Conservation (phyloP, 2,888 invertebrate species). For the Falcaria lacertinaria region DNA sequence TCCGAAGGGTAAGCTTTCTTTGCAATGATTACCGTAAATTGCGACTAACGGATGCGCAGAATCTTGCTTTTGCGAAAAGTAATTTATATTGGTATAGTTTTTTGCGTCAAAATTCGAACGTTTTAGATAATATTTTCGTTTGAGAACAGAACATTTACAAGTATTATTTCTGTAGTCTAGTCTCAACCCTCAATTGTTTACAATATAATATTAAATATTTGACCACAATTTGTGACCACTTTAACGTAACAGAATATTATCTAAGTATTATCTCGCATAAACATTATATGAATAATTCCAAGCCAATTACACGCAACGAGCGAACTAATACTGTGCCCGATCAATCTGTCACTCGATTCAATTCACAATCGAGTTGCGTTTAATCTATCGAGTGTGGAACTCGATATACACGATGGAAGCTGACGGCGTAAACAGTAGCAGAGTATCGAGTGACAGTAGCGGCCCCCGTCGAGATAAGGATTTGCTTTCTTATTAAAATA, state of each 20-base stretch:
- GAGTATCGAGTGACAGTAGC: slow-evolving; percentile 55
- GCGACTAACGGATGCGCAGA: slow-evolving; percentile 54
- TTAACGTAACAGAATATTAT: neutral
- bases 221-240: no score
- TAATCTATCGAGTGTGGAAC: slow-evolving; percentile 59
- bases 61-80: slow-evolving; percentile 50
- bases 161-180: no score
- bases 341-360: slow-evolving; percentile 31
- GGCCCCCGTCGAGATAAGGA: slow-evolving; percentile 53
- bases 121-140: no score
- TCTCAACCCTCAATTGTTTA: no score
- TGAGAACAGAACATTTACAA: no score
- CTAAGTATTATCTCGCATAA: neutral
- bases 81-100: no score
- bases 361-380: slow-evolving; percentile 40
- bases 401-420: slow-evolving; percentile 46
- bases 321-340: slow-evolving; percentile 16
- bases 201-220: no score
- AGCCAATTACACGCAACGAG: neutral
- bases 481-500: slow-evolving; percentile 33
- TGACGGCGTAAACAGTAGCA: slow-evolving; percentile 66
- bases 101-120: no score
- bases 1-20: slow-evolving; percentile 55
- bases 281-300: neutral
- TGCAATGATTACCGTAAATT: slow-evolving; percentile 68